Evolutionary conservation across 2,888 invertebrate genomes (phyloP).

Genomic region (Caenorhabditis sp.): DNA sequence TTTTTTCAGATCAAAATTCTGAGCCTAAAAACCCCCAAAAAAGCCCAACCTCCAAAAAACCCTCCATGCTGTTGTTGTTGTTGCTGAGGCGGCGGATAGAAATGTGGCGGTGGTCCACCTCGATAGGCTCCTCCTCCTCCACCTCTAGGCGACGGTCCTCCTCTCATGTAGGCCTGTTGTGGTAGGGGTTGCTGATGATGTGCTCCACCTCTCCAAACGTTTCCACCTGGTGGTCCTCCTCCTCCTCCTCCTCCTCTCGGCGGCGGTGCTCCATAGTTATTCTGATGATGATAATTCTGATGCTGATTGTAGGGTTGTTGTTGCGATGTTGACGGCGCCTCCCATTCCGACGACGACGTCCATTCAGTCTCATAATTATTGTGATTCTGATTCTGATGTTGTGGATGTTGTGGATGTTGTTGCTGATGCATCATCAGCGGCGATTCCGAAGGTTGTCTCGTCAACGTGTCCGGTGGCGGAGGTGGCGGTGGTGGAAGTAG

Average conservation of each 20-base stretch:
- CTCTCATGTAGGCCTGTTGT: constrained; percentile 11
- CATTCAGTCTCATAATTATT: background rate
- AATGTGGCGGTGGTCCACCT: too few species aligned
- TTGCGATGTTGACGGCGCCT: constrained; percentile 2
- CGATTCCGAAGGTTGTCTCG: background rate
- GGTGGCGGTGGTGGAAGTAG: constrained; percentile 19
- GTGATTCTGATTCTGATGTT: background rate
- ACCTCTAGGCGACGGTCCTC: too few species aligned
- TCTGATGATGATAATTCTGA: background rate
- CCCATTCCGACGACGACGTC: background rate
- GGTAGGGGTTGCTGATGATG: background rate
- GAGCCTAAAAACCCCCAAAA: too few species aligned
- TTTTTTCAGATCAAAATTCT: too few species aligned
- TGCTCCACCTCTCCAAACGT: constrained; percentile 6
- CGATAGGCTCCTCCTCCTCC: too few species aligned
- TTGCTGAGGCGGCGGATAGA: too few species aligned
- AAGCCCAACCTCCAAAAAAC: too few species aligned
- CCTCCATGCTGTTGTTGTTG: too few species aligned
- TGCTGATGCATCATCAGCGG: constrained; percentile 1
- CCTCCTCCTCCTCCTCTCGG: background rate
- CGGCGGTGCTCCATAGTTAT: constrained; percentile 1
- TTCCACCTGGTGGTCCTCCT: constrained; percentile 7
- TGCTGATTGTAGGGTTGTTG: constrained; percentile 5
- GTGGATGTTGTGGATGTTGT: background rate
- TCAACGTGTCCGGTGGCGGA: constrained; percentile 13